Base-by-base conservation (phyloP, 2,797 vertebrate genomes). In the Danio albolineatus region DNA sequence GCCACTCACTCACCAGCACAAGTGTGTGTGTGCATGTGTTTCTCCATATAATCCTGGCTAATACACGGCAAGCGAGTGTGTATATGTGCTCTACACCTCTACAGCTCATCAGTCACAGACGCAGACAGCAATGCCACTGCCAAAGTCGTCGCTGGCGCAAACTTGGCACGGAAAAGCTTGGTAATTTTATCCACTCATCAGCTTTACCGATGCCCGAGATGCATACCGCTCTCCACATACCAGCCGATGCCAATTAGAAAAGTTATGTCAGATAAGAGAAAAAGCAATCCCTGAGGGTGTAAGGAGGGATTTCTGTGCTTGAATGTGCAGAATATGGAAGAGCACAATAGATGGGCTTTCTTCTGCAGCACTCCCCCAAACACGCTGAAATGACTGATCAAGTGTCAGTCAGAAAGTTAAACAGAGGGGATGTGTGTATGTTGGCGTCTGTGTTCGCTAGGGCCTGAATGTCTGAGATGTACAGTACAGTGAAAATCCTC, bases 1-100 rank as follows among this genome's bases (percentile, higher is more conserved):
- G n/a, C 56, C 44, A 70, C 28, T 70, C 43, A 51, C 44, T 77
- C 65, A 78, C 90, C 84, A 87, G 80, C 56, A 85, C 79, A 84
- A 79, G 48, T 28, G 28, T 28, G 28, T 28, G 84, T 85, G 75
- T 69, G 73, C 28, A 61, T 74, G 61, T 88, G 78, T 76, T 60
- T 88, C 80, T 85, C 44, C 43, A 70, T 54, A 51, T 73, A 73
- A 49, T 49, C 59, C 56, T 79, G 57, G 54, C 54, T 72, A 57
- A 62, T 61, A 78, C 76, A 62, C 14, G 43, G 38, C 54, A 59
- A 75, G 62, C 16, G 46, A 38, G 60, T 59, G 43, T 59, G 39
- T 43, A 28, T 28, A 28, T 61, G 70, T 61, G 53, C 36, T 74
- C 71, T 60, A 51, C 71, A 73, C 49, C 46, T 74, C 44, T 41